A percentile compares a stretch with the other conserved stretches of the same genome.
Evolutionary conservation across 2,888 invertebrate genomes (phyloP).

Genomic region (Diaperis boleti): DNA sequence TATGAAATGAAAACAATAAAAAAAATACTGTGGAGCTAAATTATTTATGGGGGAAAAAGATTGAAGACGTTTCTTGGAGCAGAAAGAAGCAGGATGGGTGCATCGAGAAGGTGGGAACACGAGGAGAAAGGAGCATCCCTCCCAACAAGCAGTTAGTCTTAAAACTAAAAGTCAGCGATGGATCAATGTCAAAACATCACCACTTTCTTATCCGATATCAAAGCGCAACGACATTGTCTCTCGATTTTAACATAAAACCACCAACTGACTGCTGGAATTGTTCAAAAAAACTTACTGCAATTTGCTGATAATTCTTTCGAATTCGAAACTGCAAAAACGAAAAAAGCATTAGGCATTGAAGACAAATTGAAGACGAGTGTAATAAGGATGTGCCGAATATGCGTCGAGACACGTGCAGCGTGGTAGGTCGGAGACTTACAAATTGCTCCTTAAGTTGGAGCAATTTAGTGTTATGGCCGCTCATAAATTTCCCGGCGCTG

Average conservation of each 20-base stretch:
- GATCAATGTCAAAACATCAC: conserved; percentile 23
- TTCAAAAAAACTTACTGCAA: conserved; percentile 58
- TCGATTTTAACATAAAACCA: conserved; percentile 47
- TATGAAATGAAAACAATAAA: too few relatives aligned
- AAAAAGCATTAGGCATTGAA: conserved; percentile 46
- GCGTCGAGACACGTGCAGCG: conserved; percentile 33
- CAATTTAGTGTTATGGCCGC: conserved; percentile 48
- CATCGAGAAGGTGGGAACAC: too few relatives aligned
- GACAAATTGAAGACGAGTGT: conserved; percentile 23
- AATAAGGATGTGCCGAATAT: conserved; percentile 41
- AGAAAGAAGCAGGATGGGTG: too few relatives aligned
- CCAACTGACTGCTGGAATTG: conserved; percentile 44
- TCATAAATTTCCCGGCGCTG: conserved; percentile 44
- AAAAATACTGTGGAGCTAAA: too few relatives aligned
- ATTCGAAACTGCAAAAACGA: conserved; percentile 61
- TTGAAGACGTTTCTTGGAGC: too few relatives aligned
- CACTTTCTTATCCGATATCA: neutral
- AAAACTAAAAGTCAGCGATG: conserved; percentile 22
- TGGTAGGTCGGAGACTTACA: conserved; percentile 46
- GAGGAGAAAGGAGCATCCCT: too few relatives aligned
- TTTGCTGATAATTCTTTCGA: conserved; percentile 58
- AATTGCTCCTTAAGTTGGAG: conserved; percentile 48
- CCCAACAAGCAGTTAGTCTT: too few relatives aligned
- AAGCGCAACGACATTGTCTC: neutral
- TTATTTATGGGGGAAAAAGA: too few relatives aligned